A percentile compares a stretch with the other conserved stretches of the same genome.
Evolutionary conservation across 2,888 invertebrate species (phyloP).

Genomic region (Nemurella pictetii): DNA sequence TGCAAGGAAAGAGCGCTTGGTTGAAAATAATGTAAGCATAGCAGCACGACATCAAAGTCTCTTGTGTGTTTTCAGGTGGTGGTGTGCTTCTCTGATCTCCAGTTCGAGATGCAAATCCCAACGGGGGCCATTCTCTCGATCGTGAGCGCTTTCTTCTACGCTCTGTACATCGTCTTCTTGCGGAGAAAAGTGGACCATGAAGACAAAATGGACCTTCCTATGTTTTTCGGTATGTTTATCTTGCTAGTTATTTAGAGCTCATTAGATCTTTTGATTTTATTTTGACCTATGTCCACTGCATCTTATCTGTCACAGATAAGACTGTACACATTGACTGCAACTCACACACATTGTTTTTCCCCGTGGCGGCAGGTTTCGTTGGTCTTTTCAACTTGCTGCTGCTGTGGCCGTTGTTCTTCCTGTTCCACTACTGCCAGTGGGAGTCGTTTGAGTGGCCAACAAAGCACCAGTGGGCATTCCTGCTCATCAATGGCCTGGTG

Average conservation of each 20-base stretch:
- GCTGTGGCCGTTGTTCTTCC: constrained; percentile 87
- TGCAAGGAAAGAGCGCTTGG: too few species aligned
- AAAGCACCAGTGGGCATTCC: constrained; percentile 74
- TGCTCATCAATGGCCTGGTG: constrained; percentile 83
- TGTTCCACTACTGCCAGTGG: constrained; percentile 78
- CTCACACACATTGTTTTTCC: not conserved
- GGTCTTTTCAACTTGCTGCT: constrained; percentile 87
- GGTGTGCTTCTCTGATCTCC: constrained; percentile 74
- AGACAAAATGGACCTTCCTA: constrained; percentile 90
- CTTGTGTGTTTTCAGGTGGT: constrained; percentile 63
- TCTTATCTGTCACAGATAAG: too few species aligned
- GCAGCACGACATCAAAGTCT: too few species aligned
- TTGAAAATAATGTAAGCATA: too few species aligned
- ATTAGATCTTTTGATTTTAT: not conserved
- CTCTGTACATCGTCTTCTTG: constrained; percentile 86
- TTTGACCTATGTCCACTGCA: not conserved
- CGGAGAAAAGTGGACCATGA: constrained; percentile 86
- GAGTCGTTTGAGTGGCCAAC: constrained; percentile 88
- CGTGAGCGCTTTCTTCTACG: constrained; percentile 86
- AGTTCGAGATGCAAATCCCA: constrained; percentile 68
- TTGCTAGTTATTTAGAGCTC: not conserved
- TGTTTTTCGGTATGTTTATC: constrained; percentile 82
- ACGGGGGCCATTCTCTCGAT: constrained; percentile 79
- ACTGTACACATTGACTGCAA: too few species aligned
- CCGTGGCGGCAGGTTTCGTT: constrained; percentile 74